Evolutionary conservation across 2,888 invertebrate genomes (phyloP), one percentile per base, ranked within the genome.

Genomic region (Dynastes maya): DNA sequence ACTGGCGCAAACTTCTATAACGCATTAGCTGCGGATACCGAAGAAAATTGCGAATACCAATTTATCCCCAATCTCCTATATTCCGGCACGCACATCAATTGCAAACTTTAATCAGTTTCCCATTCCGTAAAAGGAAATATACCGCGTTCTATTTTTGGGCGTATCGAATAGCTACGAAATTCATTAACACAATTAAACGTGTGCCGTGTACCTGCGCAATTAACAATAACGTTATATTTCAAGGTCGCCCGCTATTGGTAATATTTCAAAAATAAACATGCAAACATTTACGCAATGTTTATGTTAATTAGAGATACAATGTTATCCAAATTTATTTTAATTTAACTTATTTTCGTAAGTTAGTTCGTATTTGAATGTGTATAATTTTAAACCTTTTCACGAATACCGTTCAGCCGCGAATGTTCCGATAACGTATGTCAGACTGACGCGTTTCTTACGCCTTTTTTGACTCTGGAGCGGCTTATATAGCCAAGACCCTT

Each of bases 51-150:
- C 40, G 9, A 22, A 37, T 55, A n/a, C 2, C 68, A 71, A 55
- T 71, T 71, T 16, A 55, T 55, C 40, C 71, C 71, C 51, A 58
- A 55, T 32, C 55, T 55, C 37, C 37, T 16, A 55, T 40, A 58
- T 40, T 71, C 37, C 55, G n/a, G n/a, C 71, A 71, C 58, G 58
- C 55, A 32, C 58, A 37, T 71, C 55, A 53, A 71, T 71, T 58
- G 32, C 55, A 37, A 55, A 40, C 16, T n/a, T 32, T 71, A 71
- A 71, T 71, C 71, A 71, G 71, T 71, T 71, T 22, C 16, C 37
- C 55, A 58, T 71, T 55, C 55, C 22, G 16, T 22, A 29, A 71
- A 53, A 58, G 37, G 71, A 71, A 71, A 40, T 71, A 22, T 55
- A 22, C 22, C 16, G 2, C 37, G 51, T 71, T 58, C 71, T 71